These are phyloP conservation scores for Anarrhichthys ocellatus DNA, from an alignment of 2,113 vertebrate genomes.

Conservation along the genomic window DNA sequence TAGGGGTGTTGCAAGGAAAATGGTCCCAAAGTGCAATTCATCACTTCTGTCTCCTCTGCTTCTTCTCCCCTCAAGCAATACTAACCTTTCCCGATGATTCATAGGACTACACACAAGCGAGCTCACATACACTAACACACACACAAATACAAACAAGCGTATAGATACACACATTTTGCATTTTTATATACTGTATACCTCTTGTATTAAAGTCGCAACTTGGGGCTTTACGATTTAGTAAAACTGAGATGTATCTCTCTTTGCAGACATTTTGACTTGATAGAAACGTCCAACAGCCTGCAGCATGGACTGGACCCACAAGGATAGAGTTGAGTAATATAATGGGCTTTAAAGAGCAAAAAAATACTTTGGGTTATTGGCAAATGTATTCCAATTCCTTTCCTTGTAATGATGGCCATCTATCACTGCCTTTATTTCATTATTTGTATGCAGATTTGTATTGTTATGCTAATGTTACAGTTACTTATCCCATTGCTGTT, in stretches of 20 bases:
- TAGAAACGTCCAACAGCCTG: constrained; percentile 27
- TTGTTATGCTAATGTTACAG: constrained; percentile 60
- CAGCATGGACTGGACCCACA: not conserved
- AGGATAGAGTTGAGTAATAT: constrained; percentile 21
- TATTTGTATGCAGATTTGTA: constrained; percentile 57
- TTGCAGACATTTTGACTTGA: not conserved
- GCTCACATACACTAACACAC: not conserved
- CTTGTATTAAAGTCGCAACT: not conserved
- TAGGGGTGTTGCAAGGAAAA: constrained; percentile 34
- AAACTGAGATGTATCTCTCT: not conserved
- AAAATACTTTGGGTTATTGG: constrained; percentile 25
- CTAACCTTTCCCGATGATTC: constrained; percentile 60
- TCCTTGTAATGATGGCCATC: constrained; percentile 54
- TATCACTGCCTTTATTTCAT: constrained; percentile 52
- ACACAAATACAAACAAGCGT: not conserved
- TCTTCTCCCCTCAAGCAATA: constrained; percentile 50
- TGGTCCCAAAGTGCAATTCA: constrained; percentile 58
- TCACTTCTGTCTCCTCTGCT: constrained; percentile 56
- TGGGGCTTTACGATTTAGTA: not conserved
- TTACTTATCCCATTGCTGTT: constrained; percentile 49
- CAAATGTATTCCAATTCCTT: constrained; percentile 37
- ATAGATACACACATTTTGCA: not conserved
- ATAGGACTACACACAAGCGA: constrained; percentile 19
- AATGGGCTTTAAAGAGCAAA: constrained; percentile 20
- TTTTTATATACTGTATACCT: not conserved